Base-by-base conservation (phyloP, 2,113 vertebrate genomes). In the Smithornis capensis region DNA sequence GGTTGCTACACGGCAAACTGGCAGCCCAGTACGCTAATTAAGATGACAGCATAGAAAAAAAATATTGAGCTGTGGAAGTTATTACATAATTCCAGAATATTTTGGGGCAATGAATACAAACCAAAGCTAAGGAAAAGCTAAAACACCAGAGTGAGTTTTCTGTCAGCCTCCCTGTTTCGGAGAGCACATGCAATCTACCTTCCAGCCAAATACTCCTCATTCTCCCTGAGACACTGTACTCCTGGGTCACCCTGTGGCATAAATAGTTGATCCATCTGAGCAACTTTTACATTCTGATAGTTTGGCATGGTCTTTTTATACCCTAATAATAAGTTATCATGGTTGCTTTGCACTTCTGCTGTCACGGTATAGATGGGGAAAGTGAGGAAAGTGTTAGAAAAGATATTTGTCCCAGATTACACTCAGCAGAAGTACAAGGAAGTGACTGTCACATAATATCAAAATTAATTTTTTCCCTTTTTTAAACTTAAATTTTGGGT, bases 361-460 rank as follows among this genome's bases (percentile, higher is more conserved):
- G 19, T 44, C 44, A 62, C 14, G 0, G 2, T 49, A 19, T 12
- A 49, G 37, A 44, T 21, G 22, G 49, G 12, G 45, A 76, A 68
- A 23, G 18, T 25, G 44, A 83, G n/a, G 6, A 22, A 64, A 64
- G 9, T 33, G 24, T 37, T n/a, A 24, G 40, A 35, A 56, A 8
- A 47, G 10, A 29, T 3, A 16, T 59, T 92, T 76, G 44, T 63
- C 23, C 29, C 53, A 38, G 40, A 10, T 37, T 17, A 8, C 56
- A 22, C 12, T 11, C 8, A 5, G 62, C 52, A 83, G 44, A 29
- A 42, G 33, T 5, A 21, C 23, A 50, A 17, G 25, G 62, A 53
- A 82, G 17, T 2, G 4, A 53, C 25, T n/a, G 47, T 71, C 28
- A n/a, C 31, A 57, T 1, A 0, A 13, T 11, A 37, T 4, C 3